Conservation (phyloP, 1,140 invertebrate species). For the Drosophila nikananu region DNA sequence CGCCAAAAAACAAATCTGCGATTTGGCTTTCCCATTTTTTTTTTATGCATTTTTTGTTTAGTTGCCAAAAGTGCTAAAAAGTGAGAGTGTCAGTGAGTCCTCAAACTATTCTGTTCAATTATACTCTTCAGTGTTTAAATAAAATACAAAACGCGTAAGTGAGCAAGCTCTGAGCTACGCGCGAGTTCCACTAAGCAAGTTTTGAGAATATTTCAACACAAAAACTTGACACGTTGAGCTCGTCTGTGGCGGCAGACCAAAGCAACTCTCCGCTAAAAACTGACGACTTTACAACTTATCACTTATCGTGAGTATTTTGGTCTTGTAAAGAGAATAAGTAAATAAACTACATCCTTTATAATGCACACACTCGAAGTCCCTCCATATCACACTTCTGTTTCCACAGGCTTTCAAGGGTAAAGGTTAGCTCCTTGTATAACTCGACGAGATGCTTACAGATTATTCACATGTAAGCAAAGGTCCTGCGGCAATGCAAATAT, state of each 20-base stretch:
- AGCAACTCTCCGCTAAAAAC: not conserved
- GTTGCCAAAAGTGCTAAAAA: not conserved
- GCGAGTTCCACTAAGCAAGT: constrained; percentile 80
- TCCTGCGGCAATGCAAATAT: not conserved
- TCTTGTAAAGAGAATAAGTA: not conserved
- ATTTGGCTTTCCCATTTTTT: not conserved
- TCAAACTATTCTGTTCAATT: no score
- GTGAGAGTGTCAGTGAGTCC: constrained; percentile 9
- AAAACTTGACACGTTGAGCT: constrained; percentile 83
- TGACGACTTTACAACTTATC: no score
- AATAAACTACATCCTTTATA: not conserved
- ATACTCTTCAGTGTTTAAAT: not conserved
- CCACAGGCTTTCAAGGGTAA: not conserved
- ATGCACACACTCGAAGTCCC: not conserved
- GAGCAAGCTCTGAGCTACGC: constrained; percentile 39
- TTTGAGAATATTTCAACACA: constrained; percentile 66
- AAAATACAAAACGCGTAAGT: not conserved
- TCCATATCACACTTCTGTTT: no score
- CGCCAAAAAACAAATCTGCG: constrained; percentile 3
- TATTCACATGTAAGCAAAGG: constrained; percentile 2
- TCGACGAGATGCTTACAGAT: constrained; percentile 5
- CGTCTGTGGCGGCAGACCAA: constrained; percentile 44
- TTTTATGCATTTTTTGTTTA: constrained; percentile 9
- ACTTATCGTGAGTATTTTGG: constrained; percentile 5
- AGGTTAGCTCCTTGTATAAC: not conserved